Evolutionary conservation across 2,113 vertebrate species (phyloP).

Genomic region (Brienomyrus brachyistius): DNA sequence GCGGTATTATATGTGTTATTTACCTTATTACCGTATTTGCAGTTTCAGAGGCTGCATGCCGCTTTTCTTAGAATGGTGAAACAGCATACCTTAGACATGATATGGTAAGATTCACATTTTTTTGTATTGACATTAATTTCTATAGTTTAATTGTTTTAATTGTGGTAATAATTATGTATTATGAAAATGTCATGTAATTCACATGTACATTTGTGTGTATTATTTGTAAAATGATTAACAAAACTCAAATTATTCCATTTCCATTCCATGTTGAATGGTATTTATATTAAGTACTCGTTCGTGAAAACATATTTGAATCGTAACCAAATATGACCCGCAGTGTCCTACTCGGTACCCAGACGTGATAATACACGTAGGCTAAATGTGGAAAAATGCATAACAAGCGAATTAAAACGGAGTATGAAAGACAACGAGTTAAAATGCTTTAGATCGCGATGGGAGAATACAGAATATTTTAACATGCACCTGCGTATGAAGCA

Average conservation of each 20-base stretch:
- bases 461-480: not conserved
- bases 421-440: not conserved
- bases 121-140: not conserved
- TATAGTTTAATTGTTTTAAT: not conserved
- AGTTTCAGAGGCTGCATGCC: conserved; percentile 81
- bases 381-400: not conserved
- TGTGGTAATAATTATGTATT: not conserved
- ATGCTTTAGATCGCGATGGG: not conserved
- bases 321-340: not conserved
- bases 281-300: not conserved
- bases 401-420: not conserved
- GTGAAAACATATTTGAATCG: not conserved
- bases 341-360: not conserved
- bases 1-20: not conserved
- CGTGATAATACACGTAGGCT: not conserved
- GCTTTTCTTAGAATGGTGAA: conserved; percentile 78
- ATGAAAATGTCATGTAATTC: not conserved
- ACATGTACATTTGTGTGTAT: not conserved
- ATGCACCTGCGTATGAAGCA: not conserved
- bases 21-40: conserved; percentile 39
- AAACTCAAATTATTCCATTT: conserved; percentile 1
- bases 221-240: not conserved
- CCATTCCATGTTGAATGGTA: not conserved
- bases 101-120: conserved; percentile 62
- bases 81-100: conserved; percentile 63